Percentiles rank a stretch among this genome's conserved stretches.
These are phyloP conservation scores for Stratiomys singularior DNA, from an alignment of 2,888 invertebrate species.

Conservation along the genomic window DNA sequence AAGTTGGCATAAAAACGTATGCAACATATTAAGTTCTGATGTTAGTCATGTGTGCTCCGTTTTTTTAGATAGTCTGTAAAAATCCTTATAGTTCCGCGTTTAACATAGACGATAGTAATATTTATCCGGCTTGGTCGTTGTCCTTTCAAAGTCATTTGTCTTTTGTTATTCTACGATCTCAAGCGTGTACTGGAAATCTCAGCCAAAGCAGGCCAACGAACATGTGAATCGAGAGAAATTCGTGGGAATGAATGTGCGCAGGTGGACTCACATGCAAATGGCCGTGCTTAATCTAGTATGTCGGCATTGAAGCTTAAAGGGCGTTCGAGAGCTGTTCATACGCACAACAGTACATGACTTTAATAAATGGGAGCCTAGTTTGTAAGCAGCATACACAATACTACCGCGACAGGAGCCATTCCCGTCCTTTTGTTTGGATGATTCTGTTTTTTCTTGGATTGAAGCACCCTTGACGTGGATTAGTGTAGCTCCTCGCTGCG, in stretches of 20 bases:
- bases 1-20: too few relatives aligned
- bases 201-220: too few relatives aligned
- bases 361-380: slow-evolving; percentile 16
- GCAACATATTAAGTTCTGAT: too few relatives aligned
- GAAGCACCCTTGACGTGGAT: slow-evolving; percentile 20
- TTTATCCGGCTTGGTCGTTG: too few relatives aligned
- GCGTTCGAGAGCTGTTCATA: slow-evolving; percentile 2
- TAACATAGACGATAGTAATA: too few relatives aligned
- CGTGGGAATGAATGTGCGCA: background rate
- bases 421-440: background rate
- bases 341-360: slow-evolving; percentile 1
- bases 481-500: slow-evolving; percentile 3
- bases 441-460: background rate
- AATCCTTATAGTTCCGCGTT: background rate
- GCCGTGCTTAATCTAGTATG: background rate
- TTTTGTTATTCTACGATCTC: too few relatives aligned
- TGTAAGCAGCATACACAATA: slow-evolving; percentile 21
- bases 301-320: background rate
- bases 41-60: too few relatives aligned
- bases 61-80: too few relatives aligned
- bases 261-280: background rate
- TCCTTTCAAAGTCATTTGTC: too few relatives aligned
- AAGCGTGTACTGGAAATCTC: too few relatives aligned
- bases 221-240: background rate
- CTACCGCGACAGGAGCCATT: slow-evolving; percentile 7